phyloP scores from a whole-genome alignment of 2,113 vertebrate genomes.

The Leptobrachium leishanense region DNA sequence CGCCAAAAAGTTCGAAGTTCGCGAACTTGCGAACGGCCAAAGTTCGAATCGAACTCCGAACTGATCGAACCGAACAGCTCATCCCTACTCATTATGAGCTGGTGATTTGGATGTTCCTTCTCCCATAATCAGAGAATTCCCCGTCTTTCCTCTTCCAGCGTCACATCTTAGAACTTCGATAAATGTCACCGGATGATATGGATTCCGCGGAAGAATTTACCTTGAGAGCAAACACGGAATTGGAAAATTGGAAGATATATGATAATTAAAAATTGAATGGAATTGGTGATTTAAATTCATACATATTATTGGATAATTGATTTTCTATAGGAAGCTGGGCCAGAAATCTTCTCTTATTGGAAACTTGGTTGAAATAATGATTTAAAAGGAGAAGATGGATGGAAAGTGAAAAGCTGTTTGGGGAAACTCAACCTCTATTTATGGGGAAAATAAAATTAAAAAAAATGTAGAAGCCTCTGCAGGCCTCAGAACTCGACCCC shows the following conservation, averaged over 20 bases:
- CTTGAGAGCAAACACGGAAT: slow-evolving; percentile 1
- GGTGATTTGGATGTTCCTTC: no score
- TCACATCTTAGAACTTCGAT: neutral
- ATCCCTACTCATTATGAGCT: no score
- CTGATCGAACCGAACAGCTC: no score
- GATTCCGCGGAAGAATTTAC: neutral
- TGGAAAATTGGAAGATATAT: slow-evolving; percentile 37
- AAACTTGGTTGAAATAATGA: neutral
- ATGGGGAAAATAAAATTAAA: no score
- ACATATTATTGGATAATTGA: slow-evolving; percentile 45
- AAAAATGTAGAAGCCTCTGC: no score
- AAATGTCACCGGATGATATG: neutral
- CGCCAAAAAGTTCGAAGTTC: no score
- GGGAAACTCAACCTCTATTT: neutral
- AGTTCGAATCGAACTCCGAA: no score
- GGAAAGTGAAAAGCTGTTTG: slow-evolving; percentile 8
- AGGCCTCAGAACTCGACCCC: no score
- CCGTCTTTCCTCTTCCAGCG: neutral
- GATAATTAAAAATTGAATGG: slow-evolving; percentile 39
- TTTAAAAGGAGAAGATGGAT: slow-evolving; percentile 17
- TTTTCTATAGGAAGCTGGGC: slow-evolving; percentile 27
- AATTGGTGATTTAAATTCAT: slow-evolving; percentile 32
- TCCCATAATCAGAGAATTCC: no score
- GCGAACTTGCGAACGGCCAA: no score
- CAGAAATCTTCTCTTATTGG: neutral